A percentile compares a stretch with the other conserved stretches of the same genome.
Evolutionary conservation across 2,113 vertebrate genomes (phyloP).

Genomic region (Ophthalmolycus amberensis): DNA sequence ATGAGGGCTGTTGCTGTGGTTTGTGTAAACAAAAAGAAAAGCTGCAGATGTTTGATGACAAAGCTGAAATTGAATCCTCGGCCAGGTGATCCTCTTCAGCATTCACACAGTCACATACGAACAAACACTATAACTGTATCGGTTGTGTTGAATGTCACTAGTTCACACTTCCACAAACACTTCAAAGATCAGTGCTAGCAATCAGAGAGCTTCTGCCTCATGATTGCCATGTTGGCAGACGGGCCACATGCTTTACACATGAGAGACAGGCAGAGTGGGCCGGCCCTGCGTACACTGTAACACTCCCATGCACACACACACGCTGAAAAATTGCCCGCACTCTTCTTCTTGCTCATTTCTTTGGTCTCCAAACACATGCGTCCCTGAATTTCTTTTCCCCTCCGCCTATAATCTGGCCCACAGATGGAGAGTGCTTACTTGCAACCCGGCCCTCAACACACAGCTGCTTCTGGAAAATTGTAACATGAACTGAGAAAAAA

Average conservation of each 20-base stretch:
- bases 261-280: conserved; percentile 37
- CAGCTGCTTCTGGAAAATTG: conserved; percentile 76
- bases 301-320: conserved; percentile 26
- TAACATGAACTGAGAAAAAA: conserved; percentile 65
- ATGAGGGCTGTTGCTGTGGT: conserved; percentile 34
- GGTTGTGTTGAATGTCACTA: conserved; percentile 1
- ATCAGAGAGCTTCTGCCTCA: conserved; percentile 47
- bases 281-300: conserved; percentile 23
- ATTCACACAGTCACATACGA: conserved; percentile 3
- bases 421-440: conserved; percentile 73
- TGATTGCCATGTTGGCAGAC: conserved; percentile 62
- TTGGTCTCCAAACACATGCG: conserved; percentile 42
- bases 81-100: conserved; percentile 17
- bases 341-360: conserved; percentile 26
- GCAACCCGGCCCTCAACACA: conserved; percentile 37
- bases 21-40: conserved; percentile 52
- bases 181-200: conserved; percentile 12
- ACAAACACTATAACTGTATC: neutral
- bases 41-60: conserved; percentile 64
- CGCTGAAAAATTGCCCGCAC: conserved; percentile 26
- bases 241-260: conserved; percentile 58
- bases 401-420: conserved; percentile 71
- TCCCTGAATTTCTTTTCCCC: conserved; percentile 35
- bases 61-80: conserved; percentile 22
- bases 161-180: conserved; percentile 26